Conservation (phyloP, 2,888 invertebrate genomes). For the Melinaea menophilus region DNA sequence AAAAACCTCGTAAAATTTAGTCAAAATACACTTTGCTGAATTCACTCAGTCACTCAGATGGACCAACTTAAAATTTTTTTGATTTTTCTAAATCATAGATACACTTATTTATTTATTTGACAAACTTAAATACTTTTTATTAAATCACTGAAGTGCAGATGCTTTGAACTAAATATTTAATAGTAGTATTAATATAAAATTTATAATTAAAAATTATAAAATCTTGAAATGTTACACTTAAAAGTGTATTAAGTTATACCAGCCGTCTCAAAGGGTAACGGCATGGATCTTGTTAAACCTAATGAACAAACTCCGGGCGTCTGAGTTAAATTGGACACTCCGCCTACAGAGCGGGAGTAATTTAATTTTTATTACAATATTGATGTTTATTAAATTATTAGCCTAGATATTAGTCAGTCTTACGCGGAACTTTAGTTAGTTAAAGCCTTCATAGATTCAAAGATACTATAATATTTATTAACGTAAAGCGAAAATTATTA, state of each 20-base stretch:
- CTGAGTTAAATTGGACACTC: constrained; percentile 53
- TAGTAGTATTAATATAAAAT: neutral
- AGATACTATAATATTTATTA: neutral
- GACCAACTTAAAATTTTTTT: no score
- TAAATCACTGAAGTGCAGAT: neutral
- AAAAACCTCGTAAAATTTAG: no score
- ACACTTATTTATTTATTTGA: no score
- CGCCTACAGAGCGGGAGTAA: constrained; percentile 33
- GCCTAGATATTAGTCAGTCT: constrained; percentile 11
- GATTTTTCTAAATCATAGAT: no score
- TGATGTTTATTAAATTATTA: constrained; percentile 28
- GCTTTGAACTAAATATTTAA: neutral
- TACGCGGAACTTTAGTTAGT: neutral
- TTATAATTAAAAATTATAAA: constrained; percentile 25
- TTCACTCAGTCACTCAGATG: no score
- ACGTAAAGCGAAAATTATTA: no score
- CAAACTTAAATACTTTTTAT: no score
- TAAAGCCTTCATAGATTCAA: neutral
- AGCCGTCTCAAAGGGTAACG: constrained; percentile 59
- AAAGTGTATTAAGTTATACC: constrained; percentile 50
- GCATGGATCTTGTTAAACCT: constrained; percentile 67
- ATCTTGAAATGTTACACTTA: constrained; percentile 32
- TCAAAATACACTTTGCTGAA: no score
- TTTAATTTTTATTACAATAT: constrained; percentile 36
- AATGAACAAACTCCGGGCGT: constrained; percentile 69